Percentiles rank a stretch among this genome's conserved stretches.
These are phyloP conservation scores for Omphaloscelis lunosa DNA, from an alignment of 2,888 invertebrate species.

Conservation along the genomic window DNA sequence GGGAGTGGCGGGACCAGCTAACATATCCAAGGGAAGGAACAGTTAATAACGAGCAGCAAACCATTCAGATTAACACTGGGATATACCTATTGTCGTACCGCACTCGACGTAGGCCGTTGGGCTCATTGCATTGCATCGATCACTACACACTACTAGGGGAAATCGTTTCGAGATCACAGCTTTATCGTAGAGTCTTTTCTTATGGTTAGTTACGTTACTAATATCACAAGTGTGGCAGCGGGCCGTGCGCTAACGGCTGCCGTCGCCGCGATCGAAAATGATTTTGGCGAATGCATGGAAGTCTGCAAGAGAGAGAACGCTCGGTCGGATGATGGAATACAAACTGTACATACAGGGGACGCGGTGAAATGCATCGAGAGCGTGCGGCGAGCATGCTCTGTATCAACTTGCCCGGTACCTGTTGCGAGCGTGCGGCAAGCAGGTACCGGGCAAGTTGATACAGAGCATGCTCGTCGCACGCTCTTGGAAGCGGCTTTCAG, in stretches of 20 bases:
- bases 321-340: conserved; percentile 78
- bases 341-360: conserved; percentile 57
- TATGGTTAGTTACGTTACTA: conserved; percentile 84
- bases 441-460: neutral
- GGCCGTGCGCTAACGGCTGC: conserved; percentile 89
- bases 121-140: conserved; percentile 68
- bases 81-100: conserved; percentile 85
- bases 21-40: conserved; percentile 82
- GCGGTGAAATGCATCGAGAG: conserved; percentile 21
- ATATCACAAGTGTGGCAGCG: conserved; percentile 77
- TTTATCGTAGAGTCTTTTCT: conserved; percentile 84
- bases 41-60: conserved; percentile 90
- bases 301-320: conserved; percentile 92
- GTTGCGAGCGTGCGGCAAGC: conserved; percentile 42
- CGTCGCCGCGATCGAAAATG: conserved; percentile 92
- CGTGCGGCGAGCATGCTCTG: conserved; percentile 43
- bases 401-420: no score
- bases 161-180: conserved; percentile 87
- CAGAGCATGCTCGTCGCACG: conserved; percentile 25
- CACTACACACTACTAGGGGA: conserved; percentile 84
- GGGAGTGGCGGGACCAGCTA: conserved; percentile 77
- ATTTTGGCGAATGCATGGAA: conserved; percentile 94
- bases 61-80: conserved; percentile 87
- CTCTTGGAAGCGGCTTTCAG: conserved; percentile 22
- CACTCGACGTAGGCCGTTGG: conserved; percentile 77